Percentiles rank a stretch among this genome's conserved stretches.
phyloP scores from a whole-genome alignment of 92 coral and sea anemone genomes.

The Micromussa lordhowensis region DNA sequence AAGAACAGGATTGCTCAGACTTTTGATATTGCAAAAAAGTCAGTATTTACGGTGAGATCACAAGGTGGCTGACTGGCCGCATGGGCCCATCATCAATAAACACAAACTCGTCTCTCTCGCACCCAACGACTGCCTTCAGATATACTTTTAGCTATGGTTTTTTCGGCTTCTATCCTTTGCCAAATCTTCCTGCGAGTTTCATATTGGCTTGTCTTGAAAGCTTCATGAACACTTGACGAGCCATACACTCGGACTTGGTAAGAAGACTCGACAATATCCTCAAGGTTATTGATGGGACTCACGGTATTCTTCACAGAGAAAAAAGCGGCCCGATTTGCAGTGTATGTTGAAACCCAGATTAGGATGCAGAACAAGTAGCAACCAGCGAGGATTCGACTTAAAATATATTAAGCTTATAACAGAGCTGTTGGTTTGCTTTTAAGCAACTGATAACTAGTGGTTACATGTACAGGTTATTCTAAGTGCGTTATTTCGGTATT shows the following conservation, averaged over 20 bases:
- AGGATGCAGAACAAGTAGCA: conserved; percentile 74
- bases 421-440: neutral
- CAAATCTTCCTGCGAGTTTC: conserved; percentile 41
- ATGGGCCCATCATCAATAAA: conserved; percentile 74
- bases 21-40: too few relatives aligned
- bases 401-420: neutral
- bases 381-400: conserved; percentile 68
- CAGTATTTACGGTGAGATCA: conserved; percentile 50
- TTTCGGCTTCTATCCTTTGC: conserved; percentile 23
- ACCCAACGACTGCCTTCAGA: conserved; percentile 22
- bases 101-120: conserved; percentile 40
- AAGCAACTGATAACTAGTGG: too few relatives aligned
- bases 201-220: conserved; percentile 46
- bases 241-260: conserved; percentile 42
- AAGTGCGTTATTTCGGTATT: too few relatives aligned
- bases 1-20: too few relatives aligned
- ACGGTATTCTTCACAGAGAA: conserved; percentile 66
- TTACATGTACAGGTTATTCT: too few relatives aligned
- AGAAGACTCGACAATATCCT: conserved; percentile 42
- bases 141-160: neutral
- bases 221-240: conserved; percentile 21
- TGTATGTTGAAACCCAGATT: conserved; percentile 70
- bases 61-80: conserved; percentile 66
- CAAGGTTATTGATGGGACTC: conserved; percentile 39
- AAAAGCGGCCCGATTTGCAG: conserved; percentile 73